Evolutionary conservation across 2,797 vertebrate species (phyloP).

Genomic region (Xenopus petersii): DNA sequence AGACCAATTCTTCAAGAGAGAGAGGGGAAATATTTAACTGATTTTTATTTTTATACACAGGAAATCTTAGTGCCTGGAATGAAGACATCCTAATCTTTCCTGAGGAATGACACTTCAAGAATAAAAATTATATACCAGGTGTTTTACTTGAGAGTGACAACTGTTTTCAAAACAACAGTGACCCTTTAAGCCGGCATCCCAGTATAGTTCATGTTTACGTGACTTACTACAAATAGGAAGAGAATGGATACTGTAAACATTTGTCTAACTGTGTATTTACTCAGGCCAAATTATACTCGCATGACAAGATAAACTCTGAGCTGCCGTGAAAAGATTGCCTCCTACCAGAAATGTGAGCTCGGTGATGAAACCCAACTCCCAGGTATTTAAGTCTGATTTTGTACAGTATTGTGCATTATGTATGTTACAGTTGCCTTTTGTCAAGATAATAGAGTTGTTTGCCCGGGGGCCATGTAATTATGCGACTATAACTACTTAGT

Average conservation of each 20-base stretch:
- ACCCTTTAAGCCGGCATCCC: constrained; percentile 63
- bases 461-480: background rate
- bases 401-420: background rate
- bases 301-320: constrained; percentile 54
- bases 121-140: constrained; percentile 62
- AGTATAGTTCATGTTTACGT: constrained; percentile 67
- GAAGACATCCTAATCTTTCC: constrained; percentile 35
- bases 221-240: constrained; percentile 67
- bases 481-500: background rate
- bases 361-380: background rate
- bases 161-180: constrained; percentile 74
- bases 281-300: constrained; percentile 59
- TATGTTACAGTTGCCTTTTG: constrained; percentile 1
- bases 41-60: constrained; percentile 22
- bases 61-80: constrained; percentile 50
- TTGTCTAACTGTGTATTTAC: constrained; percentile 62
- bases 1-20: background rate
- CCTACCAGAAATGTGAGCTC: constrained; percentile 17
- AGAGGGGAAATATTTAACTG: constrained; percentile 29
- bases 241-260: constrained; percentile 66
- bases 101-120: constrained; percentile 47
- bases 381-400: constrained; percentile 2
- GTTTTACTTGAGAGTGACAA: constrained; percentile 72
- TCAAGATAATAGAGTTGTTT: background rate
- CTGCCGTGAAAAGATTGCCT: constrained; percentile 48